Evolutionary conservation across 2,888 invertebrate genomes (phyloP).

Genomic region (Mythimna pallens): DNA sequence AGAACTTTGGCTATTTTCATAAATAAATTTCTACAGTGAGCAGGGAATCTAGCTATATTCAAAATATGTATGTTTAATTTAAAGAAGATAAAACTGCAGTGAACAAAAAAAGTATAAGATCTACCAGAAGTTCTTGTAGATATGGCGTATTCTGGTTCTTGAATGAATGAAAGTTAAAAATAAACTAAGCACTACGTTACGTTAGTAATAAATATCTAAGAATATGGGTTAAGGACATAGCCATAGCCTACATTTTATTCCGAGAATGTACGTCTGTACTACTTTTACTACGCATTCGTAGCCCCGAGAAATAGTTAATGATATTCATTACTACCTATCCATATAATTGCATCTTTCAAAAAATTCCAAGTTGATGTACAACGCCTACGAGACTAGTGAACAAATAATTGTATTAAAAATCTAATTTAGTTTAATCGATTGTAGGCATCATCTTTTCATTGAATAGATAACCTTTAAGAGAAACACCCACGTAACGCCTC

Average conservation of each 20-base stretch:
- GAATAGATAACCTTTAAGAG: constrained; percentile 35
- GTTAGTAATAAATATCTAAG: constrained; percentile 20
- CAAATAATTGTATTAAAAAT: constrained; percentile 7
- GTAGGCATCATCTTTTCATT: neutral
- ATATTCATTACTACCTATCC: constrained; percentile 29
- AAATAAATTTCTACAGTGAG: constrained; percentile 8
- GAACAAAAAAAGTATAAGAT: too few relatives aligned
- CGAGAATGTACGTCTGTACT: constrained; percentile 25
- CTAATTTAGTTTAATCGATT: neutral
- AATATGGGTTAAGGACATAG: constrained; percentile 50
- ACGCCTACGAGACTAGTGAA: neutral
- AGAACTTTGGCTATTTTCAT: constrained; percentile 37
- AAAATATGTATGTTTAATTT: constrained; percentile 13
- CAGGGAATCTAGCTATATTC: neutral
- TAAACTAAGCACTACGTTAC: constrained; percentile 7
- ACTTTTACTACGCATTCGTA: constrained; percentile 31
- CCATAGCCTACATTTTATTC: constrained; percentile 38
- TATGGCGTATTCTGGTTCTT: neutral
- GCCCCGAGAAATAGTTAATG: constrained; percentile 25
- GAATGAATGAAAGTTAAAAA: constrained; percentile 13
- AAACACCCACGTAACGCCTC: constrained; percentile 51
- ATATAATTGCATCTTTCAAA: constrained; percentile 18
- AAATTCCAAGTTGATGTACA: constrained; percentile 1
- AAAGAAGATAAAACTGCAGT: neutral
- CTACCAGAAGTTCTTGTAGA: neutral